These are phyloP conservation scores for Drosophila sproati DNA, from an alignment of 1,140 invertebrate genomes.

Conservation along the genomic window DNA sequence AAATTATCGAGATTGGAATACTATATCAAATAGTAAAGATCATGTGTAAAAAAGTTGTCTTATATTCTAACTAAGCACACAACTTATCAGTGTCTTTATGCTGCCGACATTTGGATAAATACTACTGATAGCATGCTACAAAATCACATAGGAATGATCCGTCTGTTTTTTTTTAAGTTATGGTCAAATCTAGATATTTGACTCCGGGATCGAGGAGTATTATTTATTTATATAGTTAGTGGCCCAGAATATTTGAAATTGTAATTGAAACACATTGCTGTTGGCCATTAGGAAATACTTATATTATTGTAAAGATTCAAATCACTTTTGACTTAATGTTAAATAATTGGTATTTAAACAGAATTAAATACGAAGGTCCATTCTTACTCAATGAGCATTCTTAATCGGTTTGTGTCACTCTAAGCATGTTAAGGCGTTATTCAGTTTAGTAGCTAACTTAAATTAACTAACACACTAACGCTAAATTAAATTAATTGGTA, in stretches of 20 bases:
- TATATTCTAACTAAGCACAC: too few species aligned
- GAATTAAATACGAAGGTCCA: conserved; percentile 52
- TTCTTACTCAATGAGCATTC: conserved; percentile 69
- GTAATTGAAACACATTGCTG: conserved; percentile 28
- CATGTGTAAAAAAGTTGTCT: too few species aligned
- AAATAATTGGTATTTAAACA: conserved; percentile 57
- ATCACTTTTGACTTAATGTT: conserved; percentile 69
- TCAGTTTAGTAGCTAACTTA: conserved; percentile 50
- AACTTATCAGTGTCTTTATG: too few species aligned
- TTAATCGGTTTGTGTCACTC: conserved; percentile 49
- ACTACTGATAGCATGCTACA: too few species aligned
- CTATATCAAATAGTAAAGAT: too few species aligned
- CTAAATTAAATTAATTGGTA: conserved; percentile 47
- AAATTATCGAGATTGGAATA: too few species aligned
- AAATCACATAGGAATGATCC: too few species aligned
- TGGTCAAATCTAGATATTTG: too few species aligned
- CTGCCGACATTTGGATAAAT: too few species aligned
- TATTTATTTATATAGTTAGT: too few species aligned
- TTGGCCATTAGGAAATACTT: conserved; percentile 66
- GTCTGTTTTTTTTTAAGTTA: too few species aligned
- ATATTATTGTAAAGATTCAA: conserved; percentile 66
- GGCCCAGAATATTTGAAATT: background rate
- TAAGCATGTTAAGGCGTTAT: conserved; percentile 29
- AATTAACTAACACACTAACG: conserved; percentile 57
- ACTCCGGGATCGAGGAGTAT: background rate